Conservation (phyloP, 2,113 vertebrate genomes). For the Anser cygnoides region DNA sequence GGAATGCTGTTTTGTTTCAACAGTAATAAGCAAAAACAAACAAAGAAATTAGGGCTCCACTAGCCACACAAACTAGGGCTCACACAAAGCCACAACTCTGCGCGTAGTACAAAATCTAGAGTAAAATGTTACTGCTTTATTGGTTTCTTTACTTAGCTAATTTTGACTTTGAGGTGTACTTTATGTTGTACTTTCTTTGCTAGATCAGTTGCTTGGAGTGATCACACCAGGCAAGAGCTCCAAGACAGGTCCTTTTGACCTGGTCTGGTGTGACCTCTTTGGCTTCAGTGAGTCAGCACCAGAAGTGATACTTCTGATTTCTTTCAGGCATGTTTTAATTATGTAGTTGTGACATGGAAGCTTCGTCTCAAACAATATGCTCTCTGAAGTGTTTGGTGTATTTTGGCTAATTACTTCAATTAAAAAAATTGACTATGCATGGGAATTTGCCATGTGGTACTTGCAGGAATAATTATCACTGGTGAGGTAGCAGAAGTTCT, state of each 20-base stretch:
- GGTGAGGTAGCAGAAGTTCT: not conserved
- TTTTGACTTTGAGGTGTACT: not conserved
- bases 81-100: not conserved
- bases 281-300: not conserved
- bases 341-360: not conserved
- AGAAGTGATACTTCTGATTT: not conserved
- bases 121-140: not conserved
- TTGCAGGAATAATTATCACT: not conserved
- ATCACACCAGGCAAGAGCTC: accelerated
- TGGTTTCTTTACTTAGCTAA: not conserved
- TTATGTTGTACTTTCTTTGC: not conserved
- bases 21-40: not conserved
- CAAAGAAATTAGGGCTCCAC: not conserved
- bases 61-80: not conserved
- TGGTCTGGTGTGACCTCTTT: not conserved
- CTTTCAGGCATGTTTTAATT: not conserved
- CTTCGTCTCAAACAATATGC: not conserved
- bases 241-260: not conserved
- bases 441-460: not conserved
- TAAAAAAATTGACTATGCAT: not conserved
- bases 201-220: not conserved
- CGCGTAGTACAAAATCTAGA: not conserved
- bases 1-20: not conserved
- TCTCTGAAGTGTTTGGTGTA: not conserved
- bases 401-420: not conserved